Evolutionary conservation across 2,888 invertebrate genomes (phyloP), one percentile per base, ranked within the genome.

Genomic region (Sipha maydis): DNA sequence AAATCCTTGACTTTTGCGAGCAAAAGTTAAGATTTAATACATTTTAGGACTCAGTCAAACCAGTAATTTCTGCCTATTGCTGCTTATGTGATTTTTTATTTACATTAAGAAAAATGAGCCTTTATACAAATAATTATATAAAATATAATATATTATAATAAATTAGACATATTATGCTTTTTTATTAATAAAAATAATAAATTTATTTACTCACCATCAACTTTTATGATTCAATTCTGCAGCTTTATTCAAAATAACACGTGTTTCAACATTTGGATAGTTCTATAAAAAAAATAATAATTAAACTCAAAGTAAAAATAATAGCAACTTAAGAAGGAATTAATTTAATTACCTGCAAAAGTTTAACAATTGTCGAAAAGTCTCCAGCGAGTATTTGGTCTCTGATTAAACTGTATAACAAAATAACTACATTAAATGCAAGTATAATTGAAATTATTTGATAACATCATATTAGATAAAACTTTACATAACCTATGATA

Each of bases 341-440:
- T 0, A 78, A n/a, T 75, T 38, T 19, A 76, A 85, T 91, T 91
- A 94, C 94, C 93, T 99, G 99, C 54, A 99, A 93, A 21, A 99
- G 93, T 92, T 99, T 98, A 83, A 99, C 96, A 92, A 98, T 98
- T 54, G 95, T 94, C 84, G 98, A 96, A 92, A 99, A 99, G 92
- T 99, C 99, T 85, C 96, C 96, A 88, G 93, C 93, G 88, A 99
- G 93, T 90, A 99, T 93, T 90, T 96, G 95, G 83, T 97, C 95
- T 91, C 97, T 94, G 90, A 98, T 93, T 90, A 98, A 94, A 91
- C 98, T 97, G 92, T 90, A 79, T 73, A 80, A 34, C 19, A 56
- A 41, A 61, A 56, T 61, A 34, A 34, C 21, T 8, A 61, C 11
- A 56, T 34, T n/a, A 54, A 28, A n/a, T 54, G 28, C n/a, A 3